Percentiles rank a stretch among this genome's conserved stretches.
Conservation (phyloP, 2,888 invertebrate genomes). For the Eueremaeus valkanovi region DNA sequence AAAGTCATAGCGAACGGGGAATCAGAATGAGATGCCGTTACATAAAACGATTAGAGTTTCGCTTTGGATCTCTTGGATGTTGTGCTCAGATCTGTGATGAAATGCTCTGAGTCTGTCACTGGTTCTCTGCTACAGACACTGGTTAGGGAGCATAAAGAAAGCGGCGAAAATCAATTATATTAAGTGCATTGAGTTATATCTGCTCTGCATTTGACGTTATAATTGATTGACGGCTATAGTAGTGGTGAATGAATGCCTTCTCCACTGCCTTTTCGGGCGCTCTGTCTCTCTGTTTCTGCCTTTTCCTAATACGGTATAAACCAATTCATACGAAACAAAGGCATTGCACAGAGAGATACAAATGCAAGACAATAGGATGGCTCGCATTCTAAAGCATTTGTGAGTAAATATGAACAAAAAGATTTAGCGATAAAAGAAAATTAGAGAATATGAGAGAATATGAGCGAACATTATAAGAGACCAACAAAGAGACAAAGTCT, state of each 20-base stretch:
- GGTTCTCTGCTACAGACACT: neutral
- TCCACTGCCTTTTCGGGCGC: neutral
- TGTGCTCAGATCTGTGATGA: neutral
- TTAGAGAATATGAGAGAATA: neutral
- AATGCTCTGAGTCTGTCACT: neutral
- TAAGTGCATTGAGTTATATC: slow-evolving; percentile 36
- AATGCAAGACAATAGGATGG: slow-evolving; percentile 16
- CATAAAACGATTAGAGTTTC: slow-evolving; percentile 32
- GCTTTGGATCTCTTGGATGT: slow-evolving; percentile 12
- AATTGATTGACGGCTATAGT: slow-evolving; percentile 33
- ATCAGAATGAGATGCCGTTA: slow-evolving; percentile 28
- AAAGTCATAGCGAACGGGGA: slow-evolving; percentile 14
- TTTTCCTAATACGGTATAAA: slow-evolving; percentile 17
- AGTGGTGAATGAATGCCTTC: slow-evolving; percentile 11
- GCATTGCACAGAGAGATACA: neutral
- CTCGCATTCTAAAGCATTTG: slow-evolving; percentile 12
- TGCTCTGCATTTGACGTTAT: slow-evolving; percentile 35
- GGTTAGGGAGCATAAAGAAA: slow-evolving; percentile 12
- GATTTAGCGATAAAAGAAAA: slow-evolving; percentile 14
- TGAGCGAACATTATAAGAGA: no score
- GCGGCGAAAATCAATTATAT: slow-evolving; percentile 31
- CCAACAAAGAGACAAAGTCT: no score
- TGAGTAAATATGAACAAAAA: slow-evolving; percentile 30
- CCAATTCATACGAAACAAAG: slow-evolving; percentile 27
- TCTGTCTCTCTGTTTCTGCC: neutral